Base-by-base conservation (phyloP, 2,113 vertebrate genomes). In the Sinocyclocheilus rhinocerous region DNA sequence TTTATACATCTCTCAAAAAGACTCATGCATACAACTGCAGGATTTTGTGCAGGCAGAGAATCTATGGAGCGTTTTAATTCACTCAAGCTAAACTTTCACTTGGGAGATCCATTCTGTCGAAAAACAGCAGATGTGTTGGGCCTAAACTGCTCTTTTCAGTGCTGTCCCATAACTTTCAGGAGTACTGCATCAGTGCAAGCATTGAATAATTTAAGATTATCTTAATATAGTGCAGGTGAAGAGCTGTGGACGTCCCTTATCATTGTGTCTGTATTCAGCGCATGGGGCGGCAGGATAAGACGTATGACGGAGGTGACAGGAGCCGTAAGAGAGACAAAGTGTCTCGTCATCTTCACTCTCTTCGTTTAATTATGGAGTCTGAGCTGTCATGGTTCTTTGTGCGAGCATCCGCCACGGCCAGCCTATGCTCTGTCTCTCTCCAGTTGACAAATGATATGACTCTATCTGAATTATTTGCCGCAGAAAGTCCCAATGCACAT, bases 391-490 rank as follows among this genome's bases (percentile, higher is more conserved):
- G 18, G 84, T 2, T 70, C 86, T 89, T 89, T 85, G 82, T 86
- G 86, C 22, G 12, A 63, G 67, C 2, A 42, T 70, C 55, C 83
- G 42, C 65, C 83, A 52, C 20, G 85, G 45, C 84, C 88, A 83
- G 92, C 93, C 86, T 88, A 87, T 90, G 90, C 89, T 92, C 92
- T 83, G 89, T 89, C 45, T 84, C 86, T 79, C 78, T 86, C 33
- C 80, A 76, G 78, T 87, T 88, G 86, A 89, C 90, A 90, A 88
- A 91, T 91, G 90, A 93, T 92, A 92, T 90, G 85, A 77, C 90
- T 89, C 88, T 88, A 87, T 92, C 86, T 90, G 91, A 92, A 92
- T 92, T 93, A 92, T 92, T 91, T 89, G 87, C 90, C 89, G 89
- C 85, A 89, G 88, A 91, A 90, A 91, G 91, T 87, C 90, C 86